These are phyloP conservation scores for Trypoxylon attenuatum DNA, from an alignment of 2,888 invertebrate genomes.

Conservation along the genomic window DNA sequence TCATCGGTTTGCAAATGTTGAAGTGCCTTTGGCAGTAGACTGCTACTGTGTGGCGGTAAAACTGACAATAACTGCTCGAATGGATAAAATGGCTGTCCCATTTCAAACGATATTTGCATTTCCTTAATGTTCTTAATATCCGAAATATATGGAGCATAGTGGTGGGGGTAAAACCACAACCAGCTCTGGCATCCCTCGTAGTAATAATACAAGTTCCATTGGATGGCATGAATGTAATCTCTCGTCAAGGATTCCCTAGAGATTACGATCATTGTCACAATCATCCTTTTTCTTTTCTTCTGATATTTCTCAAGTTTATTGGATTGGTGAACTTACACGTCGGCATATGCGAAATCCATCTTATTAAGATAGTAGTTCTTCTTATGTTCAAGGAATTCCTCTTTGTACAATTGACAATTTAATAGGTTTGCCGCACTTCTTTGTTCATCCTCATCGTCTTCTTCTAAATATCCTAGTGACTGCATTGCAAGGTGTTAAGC, in stretches of 20 bases:
- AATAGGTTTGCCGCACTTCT: no score
- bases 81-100: slow-evolving; percentile 92
- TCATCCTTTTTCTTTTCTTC: no score
- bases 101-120: slow-evolving; percentile 86
- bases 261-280: slow-evolving; percentile 26
- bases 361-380: slow-evolving; percentile 94
- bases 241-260: slow-evolving; percentile 88
- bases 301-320: no score
- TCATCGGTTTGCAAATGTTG: slow-evolving; percentile 86
- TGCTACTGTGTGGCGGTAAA: slow-evolving; percentile 89
- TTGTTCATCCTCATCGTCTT: slow-evolving; percentile 60
- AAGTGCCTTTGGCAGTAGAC: slow-evolving; percentile 85
- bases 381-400: slow-evolving; percentile 90
- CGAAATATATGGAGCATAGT: slow-evolving; percentile 97
- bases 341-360: slow-evolving; percentile 86
- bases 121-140: slow-evolving; percentile 90
- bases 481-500: slow-evolving; percentile 32
- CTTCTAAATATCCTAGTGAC: slow-evolving; percentile 54
- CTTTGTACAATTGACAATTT: no score
- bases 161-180: slow-evolving; percentile 99
- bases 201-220: slow-evolving; percentile 98
- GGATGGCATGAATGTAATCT: slow-evolving; percentile 93
- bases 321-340: slow-evolving; percentile 77
- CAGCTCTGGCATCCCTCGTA: slow-evolving; percentile 97
- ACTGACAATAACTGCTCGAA: slow-evolving; percentile 94